Conservation (phyloP, 1,140 invertebrate species). For the Dendrolimus kikuchii region DNA sequence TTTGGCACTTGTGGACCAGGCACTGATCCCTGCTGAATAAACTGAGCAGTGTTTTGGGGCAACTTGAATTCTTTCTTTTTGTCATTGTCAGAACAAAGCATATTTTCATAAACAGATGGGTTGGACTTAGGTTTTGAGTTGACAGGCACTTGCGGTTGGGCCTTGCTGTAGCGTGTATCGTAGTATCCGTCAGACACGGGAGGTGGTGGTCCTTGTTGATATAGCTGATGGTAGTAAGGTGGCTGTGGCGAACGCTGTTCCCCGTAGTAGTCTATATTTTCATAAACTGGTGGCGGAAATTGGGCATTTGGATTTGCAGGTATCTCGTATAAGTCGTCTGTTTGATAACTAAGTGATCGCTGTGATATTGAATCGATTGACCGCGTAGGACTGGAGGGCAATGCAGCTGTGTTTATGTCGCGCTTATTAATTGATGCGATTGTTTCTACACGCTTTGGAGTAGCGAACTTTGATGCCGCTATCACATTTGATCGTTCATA, state of each 20-base stretch:
- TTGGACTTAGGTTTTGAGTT: slow-evolving; percentile 66
- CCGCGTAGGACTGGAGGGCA: slow-evolving; percentile 64
- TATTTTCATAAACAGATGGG: slow-evolving; percentile 58
- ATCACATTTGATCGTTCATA: slow-evolving; percentile 71
- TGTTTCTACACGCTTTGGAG: slow-evolving; percentile 80
- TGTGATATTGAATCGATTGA: slow-evolving; percentile 75
- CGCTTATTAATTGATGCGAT: slow-evolving; percentile 73
- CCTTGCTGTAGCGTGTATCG: slow-evolving; percentile 75
- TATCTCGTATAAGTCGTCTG: slow-evolving; percentile 65
- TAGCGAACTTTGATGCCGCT: slow-evolving; percentile 83
- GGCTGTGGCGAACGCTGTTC: slow-evolving; percentile 68
- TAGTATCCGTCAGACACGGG: slow-evolving; percentile 71
- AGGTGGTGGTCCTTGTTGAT: slow-evolving; percentile 50
- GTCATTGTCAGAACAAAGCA: slow-evolving; percentile 57
- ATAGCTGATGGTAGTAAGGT: slow-evolving; percentile 76
- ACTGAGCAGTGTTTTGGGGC: slow-evolving; percentile 43
- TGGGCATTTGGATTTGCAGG: slow-evolving; percentile 53
- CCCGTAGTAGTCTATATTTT: slow-evolving; percentile 86
- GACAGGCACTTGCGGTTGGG: slow-evolving; percentile 80
- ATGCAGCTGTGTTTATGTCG: slow-evolving; percentile 51
- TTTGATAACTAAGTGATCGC: slow-evolving; percentile 76
- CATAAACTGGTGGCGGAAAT: slow-evolving; percentile 79
- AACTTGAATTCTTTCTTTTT: slow-evolving; percentile 55
- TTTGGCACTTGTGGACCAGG: slow-evolving; percentile 63
- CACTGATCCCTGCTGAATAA: slow-evolving; percentile 52